Evolutionary conservation across 2,113 vertebrate genomes (phyloP), one percentile per base, ranked within the genome.

Genomic region (Acanthisitta chloris): DNA sequence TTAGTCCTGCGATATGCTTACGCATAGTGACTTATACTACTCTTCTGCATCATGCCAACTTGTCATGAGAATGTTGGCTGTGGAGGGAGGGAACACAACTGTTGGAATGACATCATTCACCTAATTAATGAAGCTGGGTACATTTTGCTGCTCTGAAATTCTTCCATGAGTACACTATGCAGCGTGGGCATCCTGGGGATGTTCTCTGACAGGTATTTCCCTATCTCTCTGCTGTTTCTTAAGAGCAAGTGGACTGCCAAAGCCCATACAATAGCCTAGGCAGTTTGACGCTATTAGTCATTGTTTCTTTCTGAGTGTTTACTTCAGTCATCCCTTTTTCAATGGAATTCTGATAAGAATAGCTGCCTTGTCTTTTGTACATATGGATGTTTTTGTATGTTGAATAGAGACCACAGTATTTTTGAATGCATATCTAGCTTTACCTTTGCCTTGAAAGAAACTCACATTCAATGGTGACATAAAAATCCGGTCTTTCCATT

Each of bases 381-480:
- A 81, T 48, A 81, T 40, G 46, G 34, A 45, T 9, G 62, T 58
- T 31, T 69, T 87, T 90, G 69, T 62, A 28, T 58, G 34, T 72
- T 88, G 90, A 95, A 74, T 34, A 77, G 65, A 79, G n/a, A 64
- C 28, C 52, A 62, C 6, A 65, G 62, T 43, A 38, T 81, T 94
- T 94, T 78, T 78, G 59, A 87, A 87, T 36, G 54, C n/a, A 25
- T 85, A 74, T 58, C 74, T 83, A 28, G 4, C 43, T 77, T 90
- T 95, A 94, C 71, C 78, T 93, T 76, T 80, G 43, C 78, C 74
- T 67, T 92, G 83, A 90, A 91, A 95, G 46, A 59, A 78, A 78
- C 29, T 85, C 18, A 45, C 58, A 54, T 59, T 71, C 57, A 80
- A 2, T 29, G 15, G 48, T 15, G n/a, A 78, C 62, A 77, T 72